phyloP scores from a whole-genome alignment of 2,888 invertebrate species.

The Acanthosoma haemorrhoidale region DNA sequence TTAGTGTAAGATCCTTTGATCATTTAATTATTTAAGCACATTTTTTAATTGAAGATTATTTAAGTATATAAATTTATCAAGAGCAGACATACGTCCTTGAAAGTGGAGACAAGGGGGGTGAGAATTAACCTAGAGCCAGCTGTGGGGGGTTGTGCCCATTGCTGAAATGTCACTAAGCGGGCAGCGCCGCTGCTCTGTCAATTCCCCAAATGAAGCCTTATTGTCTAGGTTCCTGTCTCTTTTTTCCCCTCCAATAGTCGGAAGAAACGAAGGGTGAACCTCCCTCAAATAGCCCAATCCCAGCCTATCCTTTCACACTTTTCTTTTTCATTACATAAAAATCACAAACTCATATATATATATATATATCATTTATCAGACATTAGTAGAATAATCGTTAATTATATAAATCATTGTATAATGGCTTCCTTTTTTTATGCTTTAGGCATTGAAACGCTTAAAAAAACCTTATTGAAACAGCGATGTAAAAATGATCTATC shows the following conservation, averaged over 20 bases:
- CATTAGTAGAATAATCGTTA: too few species aligned
- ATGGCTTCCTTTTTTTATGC: too few species aligned
- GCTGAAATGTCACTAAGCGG: slow-evolving; percentile 16
- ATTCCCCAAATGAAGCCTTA: slow-evolving; percentile 28
- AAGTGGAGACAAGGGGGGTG: not conserved
- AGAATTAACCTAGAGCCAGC: not conserved
- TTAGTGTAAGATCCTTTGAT: too few species aligned
- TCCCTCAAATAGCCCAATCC: slow-evolving; percentile 19
- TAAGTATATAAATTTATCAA: too few species aligned
- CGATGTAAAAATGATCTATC: too few species aligned
- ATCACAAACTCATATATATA: not conserved
- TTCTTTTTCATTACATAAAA: not conserved
- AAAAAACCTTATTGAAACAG: too few species aligned
- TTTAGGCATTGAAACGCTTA: too few species aligned
- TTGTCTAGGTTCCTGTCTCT: slow-evolving; percentile 25
- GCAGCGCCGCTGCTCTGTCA: slow-evolving; percentile 3
- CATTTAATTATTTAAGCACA: too few species aligned
- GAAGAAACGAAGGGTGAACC: slow-evolving; percentile 7
- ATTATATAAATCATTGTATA: too few species aligned
- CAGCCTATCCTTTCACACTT: slow-evolving; percentile 2
- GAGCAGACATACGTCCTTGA: too few species aligned
- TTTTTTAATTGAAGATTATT: too few species aligned
- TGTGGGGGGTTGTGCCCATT: not conserved
- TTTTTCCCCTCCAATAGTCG: not conserved
- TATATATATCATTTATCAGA: not conserved